These are phyloP conservation scores for Apotomis betuletana DNA, from an alignment of 2,888 invertebrate genomes.

Conservation along the genomic window DNA sequence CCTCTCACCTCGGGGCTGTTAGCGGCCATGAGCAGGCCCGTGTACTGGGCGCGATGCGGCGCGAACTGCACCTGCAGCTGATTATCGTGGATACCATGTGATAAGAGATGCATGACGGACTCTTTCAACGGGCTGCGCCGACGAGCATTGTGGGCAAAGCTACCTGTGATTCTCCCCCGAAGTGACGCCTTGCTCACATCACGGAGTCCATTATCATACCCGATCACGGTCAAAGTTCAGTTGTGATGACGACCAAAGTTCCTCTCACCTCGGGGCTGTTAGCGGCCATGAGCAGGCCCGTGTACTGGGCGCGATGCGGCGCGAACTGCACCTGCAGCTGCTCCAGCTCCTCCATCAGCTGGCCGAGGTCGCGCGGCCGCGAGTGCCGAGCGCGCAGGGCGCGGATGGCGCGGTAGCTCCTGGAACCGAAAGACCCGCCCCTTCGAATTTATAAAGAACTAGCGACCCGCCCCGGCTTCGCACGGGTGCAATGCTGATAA, in stretches of 20 bases:
- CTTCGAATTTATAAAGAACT: too few species aligned
- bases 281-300: conserved; percentile 54
- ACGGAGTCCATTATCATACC: too few species aligned
- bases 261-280: conserved; percentile 50
- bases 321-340: conserved; percentile 60
- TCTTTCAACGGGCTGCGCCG: too few species aligned
- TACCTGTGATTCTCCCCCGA: too few species aligned
- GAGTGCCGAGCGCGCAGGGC: conserved; percentile 54
- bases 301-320: conserved; percentile 57
- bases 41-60: conserved; percentile 57
- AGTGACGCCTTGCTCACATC: too few species aligned
- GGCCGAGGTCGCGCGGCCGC: conserved; percentile 61
- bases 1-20: conserved; percentile 50
- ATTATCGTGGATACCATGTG: too few species aligned
- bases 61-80: conserved; percentile 61
- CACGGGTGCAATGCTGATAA: too few species aligned
- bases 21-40: conserved; percentile 54
- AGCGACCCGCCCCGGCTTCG: too few species aligned
- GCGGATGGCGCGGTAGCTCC: conserved; percentile 52
- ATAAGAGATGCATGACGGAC: too few species aligned
- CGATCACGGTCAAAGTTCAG: too few species aligned
- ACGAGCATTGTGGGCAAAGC: too few species aligned
- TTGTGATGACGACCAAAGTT: not conserved
- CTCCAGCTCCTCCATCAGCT: conserved; percentile 62
- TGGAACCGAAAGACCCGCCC: conserved; percentile 5